Conservation (phyloP, 2,797 vertebrate genomes). For the Ambastaia sidthimunki region DNA sequence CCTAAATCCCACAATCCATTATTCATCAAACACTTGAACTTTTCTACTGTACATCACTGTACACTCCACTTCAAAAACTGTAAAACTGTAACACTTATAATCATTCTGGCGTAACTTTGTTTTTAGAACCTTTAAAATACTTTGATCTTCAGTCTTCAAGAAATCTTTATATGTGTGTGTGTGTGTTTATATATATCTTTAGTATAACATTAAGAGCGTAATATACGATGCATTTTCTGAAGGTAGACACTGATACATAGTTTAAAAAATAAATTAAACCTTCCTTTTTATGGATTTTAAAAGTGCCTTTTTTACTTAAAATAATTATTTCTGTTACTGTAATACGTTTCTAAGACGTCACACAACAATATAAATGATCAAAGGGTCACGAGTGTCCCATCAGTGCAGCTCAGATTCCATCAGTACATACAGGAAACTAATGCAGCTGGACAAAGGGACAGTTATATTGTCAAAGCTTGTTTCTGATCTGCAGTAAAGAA, state of each 20-base stretch:
- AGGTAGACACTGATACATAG: too few species aligned
- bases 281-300: not conserved
- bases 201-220: too few species aligned
- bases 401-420: not conserved
- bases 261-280: too few species aligned
- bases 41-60: not conserved
- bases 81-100: not conserved
- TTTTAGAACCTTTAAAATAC: too few species aligned
- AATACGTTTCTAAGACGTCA: not conserved
- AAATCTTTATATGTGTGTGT: too few species aligned
- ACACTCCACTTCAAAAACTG: not conserved
- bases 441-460: constrained; percentile 24
- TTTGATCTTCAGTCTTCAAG: too few species aligned
- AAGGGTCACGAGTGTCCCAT: not conserved
- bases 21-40: not conserved
- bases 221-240: too few species aligned
- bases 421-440: not conserved
- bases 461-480: constrained; percentile 22
- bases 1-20: not conserved
- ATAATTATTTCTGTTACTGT: not conserved
- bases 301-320: not conserved
- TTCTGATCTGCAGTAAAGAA: constrained; percentile 8
- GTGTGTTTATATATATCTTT: too few species aligned
- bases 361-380: constrained; percentile 15
- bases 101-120: too few species aligned